phyloP scores from a whole-genome alignment of 2,113 vertebrate species.

The Ondatra zibethicus region DNA sequence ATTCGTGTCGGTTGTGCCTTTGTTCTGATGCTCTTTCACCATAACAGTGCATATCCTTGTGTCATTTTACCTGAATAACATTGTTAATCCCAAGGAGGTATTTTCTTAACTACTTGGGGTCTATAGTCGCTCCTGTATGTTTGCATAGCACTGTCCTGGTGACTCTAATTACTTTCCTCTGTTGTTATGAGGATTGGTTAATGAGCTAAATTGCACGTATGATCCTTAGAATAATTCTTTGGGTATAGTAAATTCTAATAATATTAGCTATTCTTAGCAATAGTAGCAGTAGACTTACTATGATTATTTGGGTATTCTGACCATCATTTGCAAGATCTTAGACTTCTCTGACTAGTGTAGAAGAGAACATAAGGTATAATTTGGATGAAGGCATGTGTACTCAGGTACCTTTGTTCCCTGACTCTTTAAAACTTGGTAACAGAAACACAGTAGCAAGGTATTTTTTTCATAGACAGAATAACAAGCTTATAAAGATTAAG shows the following conservation, averaged over 20 bases:
- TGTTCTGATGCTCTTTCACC: background rate
- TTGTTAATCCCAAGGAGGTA: background rate
- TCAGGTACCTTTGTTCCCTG: background rate
- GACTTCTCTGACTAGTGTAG: background rate
- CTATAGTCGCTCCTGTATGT: background rate
- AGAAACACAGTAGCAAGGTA: background rate
- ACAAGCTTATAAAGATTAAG: background rate
- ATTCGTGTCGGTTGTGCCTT: background rate
- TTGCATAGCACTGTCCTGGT: background rate
- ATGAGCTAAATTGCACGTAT: background rate
- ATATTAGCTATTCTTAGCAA: background rate
- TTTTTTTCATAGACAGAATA: background rate
- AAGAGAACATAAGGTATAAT: background rate
- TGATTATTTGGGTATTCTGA: background rate
- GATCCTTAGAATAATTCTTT: background rate
- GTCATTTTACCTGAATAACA: background rate
- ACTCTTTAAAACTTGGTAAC: background rate
- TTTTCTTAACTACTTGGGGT: background rate
- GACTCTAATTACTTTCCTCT: background rate
- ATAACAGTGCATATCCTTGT: background rate
- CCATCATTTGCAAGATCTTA: background rate
- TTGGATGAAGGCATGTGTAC: background rate
- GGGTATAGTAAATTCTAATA: background rate
- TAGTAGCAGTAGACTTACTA: background rate
- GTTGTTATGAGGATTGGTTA: background rate